A percentile compares a stretch with the other conserved stretches of the same genome.
These are phyloP conservation scores for Malachius bipustulatus DNA, from an alignment of 2,888 invertebrate genomes.

Conservation along the genomic window DNA sequence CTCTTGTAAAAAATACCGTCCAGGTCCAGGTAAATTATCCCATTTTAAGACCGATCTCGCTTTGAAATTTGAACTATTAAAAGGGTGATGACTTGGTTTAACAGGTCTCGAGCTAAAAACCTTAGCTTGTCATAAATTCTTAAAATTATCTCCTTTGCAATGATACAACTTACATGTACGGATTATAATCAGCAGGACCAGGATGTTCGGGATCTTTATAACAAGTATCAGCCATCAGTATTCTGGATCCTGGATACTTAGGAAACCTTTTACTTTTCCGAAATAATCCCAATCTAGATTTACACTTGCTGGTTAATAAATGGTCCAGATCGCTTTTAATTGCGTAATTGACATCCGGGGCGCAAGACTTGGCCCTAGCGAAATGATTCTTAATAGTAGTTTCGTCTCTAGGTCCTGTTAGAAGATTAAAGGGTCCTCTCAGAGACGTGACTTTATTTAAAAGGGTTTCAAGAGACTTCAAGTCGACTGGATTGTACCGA, in stretches of 20 bases:
- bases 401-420: neutral
- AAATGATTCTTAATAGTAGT: neutral
- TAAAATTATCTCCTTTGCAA: no score
- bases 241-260: constrained; percentile 36
- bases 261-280: constrained; percentile 24
- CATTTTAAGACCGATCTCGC: no score
- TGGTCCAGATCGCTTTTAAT: neutral
- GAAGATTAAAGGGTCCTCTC: constrained; percentile 26
- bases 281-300: neutral
- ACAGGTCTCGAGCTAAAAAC: no score
- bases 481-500: constrained; percentile 23
- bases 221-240: constrained; percentile 40
- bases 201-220: constrained; percentile 40
- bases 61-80: no score
- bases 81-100: no score
- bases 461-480: no score
- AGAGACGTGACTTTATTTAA: constrained; percentile 23
- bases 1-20: no score
- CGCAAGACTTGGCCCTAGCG: neutral
- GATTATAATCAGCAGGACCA: constrained; percentile 40
- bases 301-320: neutral
- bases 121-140: no score
- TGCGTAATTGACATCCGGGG: neutral
- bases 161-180: no score
- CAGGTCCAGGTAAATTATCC: no score